These are phyloP conservation scores for Maconellicoccus hirsutus DNA, from an alignment of 1,140 invertebrate species.

Conservation along the genomic window DNA sequence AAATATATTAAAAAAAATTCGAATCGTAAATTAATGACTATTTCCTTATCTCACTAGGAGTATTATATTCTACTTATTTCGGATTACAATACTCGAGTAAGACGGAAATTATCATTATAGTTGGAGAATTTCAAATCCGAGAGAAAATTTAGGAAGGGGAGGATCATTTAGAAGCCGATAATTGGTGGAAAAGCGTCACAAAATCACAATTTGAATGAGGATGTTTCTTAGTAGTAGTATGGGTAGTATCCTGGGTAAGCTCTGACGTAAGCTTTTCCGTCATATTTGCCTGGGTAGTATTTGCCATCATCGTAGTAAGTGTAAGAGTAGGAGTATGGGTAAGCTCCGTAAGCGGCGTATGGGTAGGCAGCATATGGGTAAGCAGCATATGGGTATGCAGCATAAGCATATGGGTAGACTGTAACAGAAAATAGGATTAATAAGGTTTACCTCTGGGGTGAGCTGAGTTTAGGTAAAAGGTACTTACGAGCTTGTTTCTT, in stretches of 20 bases:
- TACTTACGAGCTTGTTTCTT: constrained; percentile 27
- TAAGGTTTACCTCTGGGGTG: not conserved
- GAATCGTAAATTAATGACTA: not conserved
- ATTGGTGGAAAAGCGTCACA: not conserved
- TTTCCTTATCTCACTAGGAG: not conserved
- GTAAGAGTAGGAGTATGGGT: constrained; percentile 25
- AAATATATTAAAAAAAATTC: not conserved
- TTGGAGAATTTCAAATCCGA: not conserved
- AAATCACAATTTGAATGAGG: not conserved
- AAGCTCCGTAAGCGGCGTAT: constrained; percentile 16
- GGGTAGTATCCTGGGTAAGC: constrained; percentile 25
- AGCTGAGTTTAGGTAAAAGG: not conserved
- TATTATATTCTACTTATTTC: not conserved
- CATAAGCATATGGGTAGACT: constrained; percentile 23
- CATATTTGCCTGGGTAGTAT: constrained; percentile 32
- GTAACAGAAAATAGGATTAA: not conserved
- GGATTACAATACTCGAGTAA: not conserved
- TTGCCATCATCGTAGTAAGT: constrained; percentile 29
- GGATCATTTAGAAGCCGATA: not conserved
- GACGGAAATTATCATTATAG: not conserved
- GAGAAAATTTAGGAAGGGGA: too few relatives aligned
- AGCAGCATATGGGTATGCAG: constrained; percentile 17
- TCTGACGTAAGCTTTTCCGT: constrained; percentile 17
- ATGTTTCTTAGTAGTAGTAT: constrained; percentile 21
- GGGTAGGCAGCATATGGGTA: constrained; percentile 26